phyloP scores from a whole-genome alignment of 2,888 invertebrate genomes.

The Stenodera caucasica region DNA sequence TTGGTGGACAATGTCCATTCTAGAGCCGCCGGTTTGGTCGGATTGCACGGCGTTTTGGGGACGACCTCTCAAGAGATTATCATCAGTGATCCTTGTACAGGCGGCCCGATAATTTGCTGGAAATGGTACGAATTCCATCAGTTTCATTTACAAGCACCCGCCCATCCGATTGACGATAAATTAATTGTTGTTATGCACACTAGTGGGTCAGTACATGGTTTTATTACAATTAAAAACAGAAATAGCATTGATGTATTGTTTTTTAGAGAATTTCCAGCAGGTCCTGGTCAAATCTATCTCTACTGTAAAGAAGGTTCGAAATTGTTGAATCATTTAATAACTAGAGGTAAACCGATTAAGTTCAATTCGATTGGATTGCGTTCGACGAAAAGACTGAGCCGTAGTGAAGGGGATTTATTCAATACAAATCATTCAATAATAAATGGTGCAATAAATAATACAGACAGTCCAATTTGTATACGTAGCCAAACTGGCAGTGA shows the following conservation, averaged over 20 bases:
- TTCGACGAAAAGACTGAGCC: constrained; percentile 53
- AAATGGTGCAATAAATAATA: constrained; percentile 32
- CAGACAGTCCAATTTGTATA: constrained; percentile 47
- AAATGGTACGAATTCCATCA: constrained; percentile 65
- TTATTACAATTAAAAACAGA: not conserved
- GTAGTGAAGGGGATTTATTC: constrained; percentile 59
- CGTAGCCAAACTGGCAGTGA: constrained; percentile 49
- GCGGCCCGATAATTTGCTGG: constrained; percentile 58
- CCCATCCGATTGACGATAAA: constrained; percentile 59
- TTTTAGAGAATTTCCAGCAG: constrained; percentile 58
- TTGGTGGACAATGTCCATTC: constrained; percentile 67
- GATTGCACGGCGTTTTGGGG: constrained; percentile 62
- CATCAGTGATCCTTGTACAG: constrained; percentile 60
- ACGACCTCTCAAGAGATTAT: constrained; percentile 61
- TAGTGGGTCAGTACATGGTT: constrained; percentile 57
- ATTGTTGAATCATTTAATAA: constrained; percentile 56
- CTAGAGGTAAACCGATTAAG: constrained; percentile 54
- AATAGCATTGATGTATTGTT: not conserved
- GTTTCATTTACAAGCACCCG: constrained; percentile 59
- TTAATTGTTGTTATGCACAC: constrained; percentile 64
- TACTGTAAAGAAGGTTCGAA: constrained; percentile 57
- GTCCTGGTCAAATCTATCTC: constrained; percentile 58
- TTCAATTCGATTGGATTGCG: constrained; percentile 31
- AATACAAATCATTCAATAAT: constrained; percentile 27
- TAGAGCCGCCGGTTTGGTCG: constrained; percentile 62